These are phyloP conservation scores for Frieseomelitta varia DNA, from an alignment of 1,140 invertebrate genomes.

Conservation along the genomic window DNA sequence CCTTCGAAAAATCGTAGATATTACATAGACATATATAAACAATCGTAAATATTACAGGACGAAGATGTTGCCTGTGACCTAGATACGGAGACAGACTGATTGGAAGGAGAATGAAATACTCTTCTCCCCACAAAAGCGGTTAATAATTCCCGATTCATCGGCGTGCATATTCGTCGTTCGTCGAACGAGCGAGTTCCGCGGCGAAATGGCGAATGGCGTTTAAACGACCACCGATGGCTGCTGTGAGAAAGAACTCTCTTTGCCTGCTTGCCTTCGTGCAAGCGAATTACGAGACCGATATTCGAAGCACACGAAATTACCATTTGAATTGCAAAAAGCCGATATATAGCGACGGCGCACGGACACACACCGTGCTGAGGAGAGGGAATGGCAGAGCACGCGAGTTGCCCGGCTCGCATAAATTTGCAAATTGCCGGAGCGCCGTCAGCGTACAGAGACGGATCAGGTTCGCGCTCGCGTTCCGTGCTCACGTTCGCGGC, in stretches of 20 bases:
- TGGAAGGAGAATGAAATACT: neutral
- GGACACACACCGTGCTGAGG: no score
- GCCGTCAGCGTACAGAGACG: conserved; percentile 28
- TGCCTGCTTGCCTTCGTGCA: no score
- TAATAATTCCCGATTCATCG: conserved; percentile 35
- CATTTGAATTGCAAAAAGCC: conserved; percentile 43
- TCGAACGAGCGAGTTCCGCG: neutral
- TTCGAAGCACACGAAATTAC: conserved; percentile 18
- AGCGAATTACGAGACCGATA: conserved; percentile 33
- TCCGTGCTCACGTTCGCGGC: neutral
- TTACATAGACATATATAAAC: no score
- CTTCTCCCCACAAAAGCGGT: neutral
- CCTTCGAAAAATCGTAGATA: no score
- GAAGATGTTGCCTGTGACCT: no score
- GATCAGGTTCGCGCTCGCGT: conserved; percentile 7
- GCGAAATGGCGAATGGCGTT: conserved; percentile 22
- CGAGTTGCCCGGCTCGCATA: conserved; percentile 18
- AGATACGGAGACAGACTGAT: neutral
- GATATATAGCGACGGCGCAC: neutral
- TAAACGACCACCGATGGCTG: neutral
- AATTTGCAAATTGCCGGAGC: conserved; percentile 50
- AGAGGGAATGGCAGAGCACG: neutral
- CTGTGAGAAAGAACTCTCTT: neutral
- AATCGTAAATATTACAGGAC: no score
- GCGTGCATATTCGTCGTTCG: conserved; percentile 21